Base-by-base conservation (phyloP, 1,140 invertebrate genomes). In the Antheraea pernyi region DNA sequence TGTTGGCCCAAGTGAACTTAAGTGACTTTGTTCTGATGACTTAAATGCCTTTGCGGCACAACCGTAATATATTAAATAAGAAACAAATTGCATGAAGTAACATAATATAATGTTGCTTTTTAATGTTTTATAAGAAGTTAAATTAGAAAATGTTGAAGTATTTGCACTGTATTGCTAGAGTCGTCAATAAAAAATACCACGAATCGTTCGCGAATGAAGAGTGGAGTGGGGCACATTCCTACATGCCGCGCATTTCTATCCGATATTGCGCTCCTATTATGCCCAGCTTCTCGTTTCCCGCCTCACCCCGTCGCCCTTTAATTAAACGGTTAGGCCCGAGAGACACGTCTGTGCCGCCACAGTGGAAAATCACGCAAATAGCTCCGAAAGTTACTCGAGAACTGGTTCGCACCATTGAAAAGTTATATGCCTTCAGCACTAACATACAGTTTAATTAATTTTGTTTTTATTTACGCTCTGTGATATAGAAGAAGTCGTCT, bases 191-290 rank as follows among this genome's bases (percentile, higher is more conserved):
- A 92, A 92, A 92, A 92, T 91, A 86, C 88, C 90, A 88, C 81
- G 88, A 87, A 92, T 92, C 82, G 85, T 86, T 90, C 81, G 81
- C 86, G 80, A 81, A 86, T 89, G 81, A 83, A 82, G 78, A 84
- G 83, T 70, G 85, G 86, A 79, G 85, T 82, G 85, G 82, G 87
- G 86, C 88, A 84, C 87, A 91, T 92, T 92, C 90, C 90, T 86
- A 90, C 88, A 91, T 92, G 88, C 90, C 90, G 85, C 85, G 88
- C 90, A 92, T 92, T 92, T 92, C 87, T 86, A 91, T 91, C 88
- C 88, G 88, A 92, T 92, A 92, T 92, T 92, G 90, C 88, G 88
- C 87, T 84, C 87, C 87, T 86, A 92, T 92, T 90, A 91, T 92
- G 84, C 88, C 86, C 79, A 85, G 82, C 83, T 86, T 78, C 83